Base-by-base conservation (phyloP, 2,888 invertebrate genomes). In the Eulithis prunata region DNA sequence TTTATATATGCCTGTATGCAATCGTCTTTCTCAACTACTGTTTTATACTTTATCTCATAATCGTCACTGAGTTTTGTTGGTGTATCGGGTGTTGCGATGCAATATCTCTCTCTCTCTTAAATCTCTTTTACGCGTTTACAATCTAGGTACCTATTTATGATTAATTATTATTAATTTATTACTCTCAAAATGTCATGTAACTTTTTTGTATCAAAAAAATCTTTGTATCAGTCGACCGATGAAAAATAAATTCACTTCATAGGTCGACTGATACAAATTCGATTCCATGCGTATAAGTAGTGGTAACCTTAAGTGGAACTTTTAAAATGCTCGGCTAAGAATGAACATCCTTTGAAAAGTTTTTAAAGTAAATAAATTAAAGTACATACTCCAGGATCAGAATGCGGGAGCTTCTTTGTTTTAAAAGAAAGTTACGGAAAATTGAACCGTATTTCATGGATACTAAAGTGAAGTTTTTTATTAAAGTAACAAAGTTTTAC, bases 311-410 rank as follows among this genome's bases (percentile, higher is more conserved):
- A 56, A 66, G 41, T 66, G 52, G 52, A 46, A 57, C 54, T 59
- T 62, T 61, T 55, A 54, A 64, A 56, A 64, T 62, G 32, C 64
- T 21, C 14, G 10, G n/a, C 67, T 56, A 62, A 64, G 62, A 62
- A 66, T 49, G 55, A 51, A 64, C 62, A 62, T 68, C 62, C 68
- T 68, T 62, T 56, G 52, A 53, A 58, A 62, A 46, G n/a, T 56
- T 28, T 57, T 38, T 14, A 55, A 66, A 66, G 62, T 58, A 66
- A 66, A 58, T 64, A 57, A 67, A 64, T 63, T 62, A 64, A 60
- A 57, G 43, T 45, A 11, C 46, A 43, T 21, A 21, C 21, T 21
- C 21, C 47, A 62, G 28, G 47, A 57, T 53, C 32, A 55, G 36
- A 65, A 56, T 53, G 57, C 62, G 56, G 51, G 59, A 51, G 53